These are phyloP conservation scores for Protosalanx chinensis DNA, from an alignment of 2,797 vertebrate species.

Conservation along the genomic window DNA sequence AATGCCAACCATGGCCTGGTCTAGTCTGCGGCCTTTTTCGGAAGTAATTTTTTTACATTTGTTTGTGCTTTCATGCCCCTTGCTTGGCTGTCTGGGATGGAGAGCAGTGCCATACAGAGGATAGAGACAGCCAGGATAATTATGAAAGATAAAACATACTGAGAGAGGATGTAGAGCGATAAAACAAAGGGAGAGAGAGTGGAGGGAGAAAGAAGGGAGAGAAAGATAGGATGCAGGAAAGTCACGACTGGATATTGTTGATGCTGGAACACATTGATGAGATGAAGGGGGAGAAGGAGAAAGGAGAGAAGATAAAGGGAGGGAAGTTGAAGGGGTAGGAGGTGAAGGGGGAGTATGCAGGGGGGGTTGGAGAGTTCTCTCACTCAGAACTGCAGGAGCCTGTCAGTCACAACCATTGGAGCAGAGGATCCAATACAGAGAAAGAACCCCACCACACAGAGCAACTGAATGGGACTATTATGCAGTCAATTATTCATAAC, in stretches of 20 bases:
- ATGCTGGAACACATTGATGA: background rate
- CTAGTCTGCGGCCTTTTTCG: constrained; percentile 19
- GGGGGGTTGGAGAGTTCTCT: constrained; percentile 30
- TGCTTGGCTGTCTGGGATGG: constrained; percentile 48
- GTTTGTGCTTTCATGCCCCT: constrained; percentile 44
- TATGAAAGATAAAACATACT: no score
- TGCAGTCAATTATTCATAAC: constrained; percentile 37
- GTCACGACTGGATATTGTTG: constrained; percentile 38
- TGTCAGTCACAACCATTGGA: constrained; percentile 58
- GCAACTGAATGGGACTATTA: constrained; percentile 30
- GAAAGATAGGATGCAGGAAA: constrained; percentile 52
- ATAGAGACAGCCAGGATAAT: no score
- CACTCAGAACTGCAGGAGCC: constrained; percentile 51
- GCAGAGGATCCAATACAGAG: constrained; percentile 35
- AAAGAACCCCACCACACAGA: constrained; percentile 27
- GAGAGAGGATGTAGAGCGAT: no score
- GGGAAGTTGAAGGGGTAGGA: constrained; percentile 19
- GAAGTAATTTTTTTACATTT: constrained; percentile 48
- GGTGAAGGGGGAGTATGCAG: constrained; percentile 24
- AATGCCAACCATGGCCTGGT: constrained; percentile 34
- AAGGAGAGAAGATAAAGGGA: background rate
- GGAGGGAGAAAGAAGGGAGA: constrained; percentile 20
- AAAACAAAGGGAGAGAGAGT: no score
- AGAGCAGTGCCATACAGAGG: constrained; percentile 39
- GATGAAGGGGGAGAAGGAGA: no score